Conservation (phyloP, 2,113 vertebrate species). For the Pachyramphus minor region DNA sequence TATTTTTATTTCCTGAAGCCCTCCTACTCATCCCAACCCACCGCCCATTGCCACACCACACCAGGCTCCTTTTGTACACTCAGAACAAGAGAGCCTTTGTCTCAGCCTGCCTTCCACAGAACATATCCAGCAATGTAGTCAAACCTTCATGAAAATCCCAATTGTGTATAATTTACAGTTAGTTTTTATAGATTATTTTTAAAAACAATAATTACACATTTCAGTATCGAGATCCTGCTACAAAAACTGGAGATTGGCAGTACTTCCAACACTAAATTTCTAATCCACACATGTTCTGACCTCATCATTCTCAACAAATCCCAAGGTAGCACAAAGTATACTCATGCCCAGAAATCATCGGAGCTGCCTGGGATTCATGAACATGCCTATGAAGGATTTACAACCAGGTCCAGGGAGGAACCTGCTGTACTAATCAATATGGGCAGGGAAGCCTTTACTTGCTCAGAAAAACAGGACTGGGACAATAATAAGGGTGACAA, state of each 20-base stretch:
- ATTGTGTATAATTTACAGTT: not conserved
- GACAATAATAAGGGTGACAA: not conserved
- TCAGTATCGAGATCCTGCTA: not conserved
- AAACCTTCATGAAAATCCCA: not conserved
- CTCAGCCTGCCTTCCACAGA: not conserved
- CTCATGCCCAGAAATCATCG: not conserved
- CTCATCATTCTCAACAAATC: not conserved
- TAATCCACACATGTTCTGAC: not conserved
- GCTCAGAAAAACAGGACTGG: not conserved
- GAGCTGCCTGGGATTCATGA: not conserved
- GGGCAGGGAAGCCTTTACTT: not conserved
- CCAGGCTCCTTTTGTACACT: not conserved
- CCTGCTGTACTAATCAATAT: fast-evolving
- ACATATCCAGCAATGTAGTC: fast-evolving
- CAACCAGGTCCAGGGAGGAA: not conserved
- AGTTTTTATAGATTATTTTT: not conserved
- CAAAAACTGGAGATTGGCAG: not conserved
- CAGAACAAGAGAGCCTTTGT: not conserved
- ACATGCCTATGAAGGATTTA: not conserved
- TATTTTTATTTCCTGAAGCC: not conserved
- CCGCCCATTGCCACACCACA: not conserved
- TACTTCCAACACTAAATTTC: not conserved
- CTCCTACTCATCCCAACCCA: not conserved
- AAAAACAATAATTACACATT: not conserved
- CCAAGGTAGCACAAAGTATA: not conserved